phyloP scores from a whole-genome alignment of 1,140 invertebrate species.

The Drosophila santomea region DNA sequence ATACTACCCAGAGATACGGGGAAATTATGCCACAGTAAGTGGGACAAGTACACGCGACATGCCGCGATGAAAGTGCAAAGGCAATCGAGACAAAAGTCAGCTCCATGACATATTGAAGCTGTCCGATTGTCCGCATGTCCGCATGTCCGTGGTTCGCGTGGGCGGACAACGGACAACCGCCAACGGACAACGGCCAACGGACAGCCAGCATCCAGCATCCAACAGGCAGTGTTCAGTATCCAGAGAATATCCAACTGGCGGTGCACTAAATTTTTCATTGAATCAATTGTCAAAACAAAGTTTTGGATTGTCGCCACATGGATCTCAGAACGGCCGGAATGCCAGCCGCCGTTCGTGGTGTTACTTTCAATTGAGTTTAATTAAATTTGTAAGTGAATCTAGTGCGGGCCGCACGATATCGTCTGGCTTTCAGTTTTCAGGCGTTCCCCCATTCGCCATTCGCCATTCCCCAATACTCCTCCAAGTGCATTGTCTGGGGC shows the following conservation, averaged over 20 bases:
- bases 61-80: conserved; percentile 61
- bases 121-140: conserved; percentile 48
- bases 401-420: conserved; percentile 64
- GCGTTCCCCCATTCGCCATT: not conserved
- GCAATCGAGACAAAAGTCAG: conserved; percentile 66
- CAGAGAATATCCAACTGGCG: conserved; percentile 28
- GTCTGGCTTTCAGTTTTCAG: conserved; percentile 19
- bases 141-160: conserved; percentile 32
- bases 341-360: conserved; percentile 64
- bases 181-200: conserved; percentile 18
- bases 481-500: conserved; percentile 67
- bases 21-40: conserved; percentile 66
- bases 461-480: not conserved
- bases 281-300: conserved; percentile 83
- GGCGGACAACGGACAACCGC: conserved; percentile 11
- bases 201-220: conserved; percentile 17
- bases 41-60: conserved; percentile 65
- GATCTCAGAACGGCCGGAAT: conserved; percentile 28
- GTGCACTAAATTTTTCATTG: conserved; percentile 80
- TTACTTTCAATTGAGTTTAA: conserved; percentile 84
- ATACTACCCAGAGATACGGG: conserved; percentile 26
- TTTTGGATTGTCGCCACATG: conserved; percentile 74
- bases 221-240: not conserved
- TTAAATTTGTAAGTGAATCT: conserved; percentile 85
- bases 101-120: conserved; percentile 61